Evolutionary conservation across 1,140 invertebrate species (phyloP).

Genomic region (Drosophila insularis): DNA sequence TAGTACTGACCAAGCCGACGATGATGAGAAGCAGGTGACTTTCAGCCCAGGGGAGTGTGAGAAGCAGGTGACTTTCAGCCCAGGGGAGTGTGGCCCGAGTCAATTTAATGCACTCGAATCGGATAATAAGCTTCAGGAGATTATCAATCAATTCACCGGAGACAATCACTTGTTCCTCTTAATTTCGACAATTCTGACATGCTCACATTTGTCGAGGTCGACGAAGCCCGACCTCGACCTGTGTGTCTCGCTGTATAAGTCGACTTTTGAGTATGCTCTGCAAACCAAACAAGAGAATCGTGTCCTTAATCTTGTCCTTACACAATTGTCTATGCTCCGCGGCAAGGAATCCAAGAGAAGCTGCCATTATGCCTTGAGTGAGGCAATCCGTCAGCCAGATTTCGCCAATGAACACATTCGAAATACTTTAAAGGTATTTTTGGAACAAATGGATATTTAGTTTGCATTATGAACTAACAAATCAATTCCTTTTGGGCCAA

Average conservation of each 20-base stretch:
- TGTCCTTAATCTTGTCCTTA: slow-evolving; percentile 87
- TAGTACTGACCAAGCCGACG: slow-evolving; percentile 52
- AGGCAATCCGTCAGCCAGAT: slow-evolving; percentile 83
- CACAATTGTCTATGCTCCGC: slow-evolving; percentile 88
- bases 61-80: slow-evolving; percentile 26
- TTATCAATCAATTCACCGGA: slow-evolving; percentile 74
- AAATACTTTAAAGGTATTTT: slow-evolving; percentile 84
- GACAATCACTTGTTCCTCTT: slow-evolving; percentile 83
- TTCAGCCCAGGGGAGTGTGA: slow-evolving; percentile 45
- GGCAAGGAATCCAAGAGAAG: slow-evolving; percentile 85
- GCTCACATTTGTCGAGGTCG: slow-evolving; percentile 84
- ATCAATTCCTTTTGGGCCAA: background rate
- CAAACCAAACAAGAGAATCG: slow-evolving; percentile 82
- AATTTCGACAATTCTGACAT: slow-evolving; percentile 84
- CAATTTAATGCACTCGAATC: slow-evolving; percentile 65
- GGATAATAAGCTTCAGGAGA: slow-evolving; percentile 58
- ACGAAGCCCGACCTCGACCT: slow-evolving; percentile 84
- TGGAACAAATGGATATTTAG: slow-evolving; percentile 83
- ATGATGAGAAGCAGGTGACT: slow-evolving; percentile 33
- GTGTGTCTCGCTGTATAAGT: slow-evolving; percentile 84
- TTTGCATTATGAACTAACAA: background rate
- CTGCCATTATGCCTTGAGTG: slow-evolving; percentile 85
- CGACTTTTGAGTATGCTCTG: slow-evolving; percentile 85
- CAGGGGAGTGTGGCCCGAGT: slow-evolving; percentile 69
- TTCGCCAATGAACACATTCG: slow-evolving; percentile 84